Evolutionary conservation across 1,140 invertebrate genomes (phyloP).

Genomic region (Wiebesia pumilae): DNA sequence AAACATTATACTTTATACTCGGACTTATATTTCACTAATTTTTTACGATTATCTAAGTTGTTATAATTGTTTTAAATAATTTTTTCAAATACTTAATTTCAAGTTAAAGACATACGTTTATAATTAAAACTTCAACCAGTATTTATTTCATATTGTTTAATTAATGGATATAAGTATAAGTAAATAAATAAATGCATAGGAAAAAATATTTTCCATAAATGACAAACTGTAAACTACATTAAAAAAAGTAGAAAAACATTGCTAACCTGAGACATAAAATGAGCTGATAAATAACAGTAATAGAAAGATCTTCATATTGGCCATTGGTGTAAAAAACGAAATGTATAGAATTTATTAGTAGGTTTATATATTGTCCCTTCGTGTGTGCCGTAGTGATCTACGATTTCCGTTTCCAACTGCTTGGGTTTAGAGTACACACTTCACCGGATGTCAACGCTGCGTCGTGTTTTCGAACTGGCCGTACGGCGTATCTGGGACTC

Average conservation of each 20-base stretch:
- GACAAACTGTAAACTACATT: neutral
- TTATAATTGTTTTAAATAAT: too few relatives aligned
- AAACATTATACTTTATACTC: too few relatives aligned
- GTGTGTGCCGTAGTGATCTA: neutral
- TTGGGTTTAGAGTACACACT: neutral
- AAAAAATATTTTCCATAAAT: too few relatives aligned
- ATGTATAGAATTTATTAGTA: neutral
- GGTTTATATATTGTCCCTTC: neutral
- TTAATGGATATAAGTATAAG: too few relatives aligned
- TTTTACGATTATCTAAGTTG: too few relatives aligned
- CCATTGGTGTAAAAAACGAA: neutral
- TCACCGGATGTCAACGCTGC: constrained; percentile 73
- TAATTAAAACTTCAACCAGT: too few relatives aligned
- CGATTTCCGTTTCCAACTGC: constrained; percentile 12
- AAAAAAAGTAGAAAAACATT: constrained; percentile 17
- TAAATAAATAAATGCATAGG: too few relatives aligned
- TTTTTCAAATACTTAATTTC: too few relatives aligned
- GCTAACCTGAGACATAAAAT: constrained; percentile 10
- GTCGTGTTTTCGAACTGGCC: constrained; percentile 74
- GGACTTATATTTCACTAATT: too few relatives aligned
- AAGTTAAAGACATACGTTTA: too few relatives aligned
- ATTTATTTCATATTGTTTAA: too few relatives aligned
- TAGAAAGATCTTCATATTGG: neutral
- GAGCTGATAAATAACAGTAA: neutral
- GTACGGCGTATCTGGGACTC: constrained; percentile 69